A percentile compares a stretch with the other conserved stretches of the same genome.
Evolutionary conservation across 2,797 vertebrate genomes (phyloP).

Genomic region (Gouania willdenowi): DNA sequence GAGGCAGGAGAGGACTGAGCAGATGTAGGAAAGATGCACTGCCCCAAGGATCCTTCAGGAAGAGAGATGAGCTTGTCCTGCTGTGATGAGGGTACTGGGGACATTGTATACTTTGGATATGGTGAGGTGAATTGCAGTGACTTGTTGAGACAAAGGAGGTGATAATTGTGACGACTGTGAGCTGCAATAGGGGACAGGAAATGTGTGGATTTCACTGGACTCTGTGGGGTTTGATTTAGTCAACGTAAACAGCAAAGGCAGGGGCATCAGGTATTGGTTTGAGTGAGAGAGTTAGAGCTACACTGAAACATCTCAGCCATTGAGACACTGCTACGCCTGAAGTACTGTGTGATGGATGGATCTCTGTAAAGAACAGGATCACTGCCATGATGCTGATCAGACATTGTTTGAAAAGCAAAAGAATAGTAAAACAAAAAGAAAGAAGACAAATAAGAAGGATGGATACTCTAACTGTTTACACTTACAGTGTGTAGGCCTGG

Average conservation of each 20-base stretch:
- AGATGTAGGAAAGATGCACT: conserved; percentile 5
- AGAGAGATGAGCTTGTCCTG: conserved; percentile 48
- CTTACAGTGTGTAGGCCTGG: conserved; percentile 55
- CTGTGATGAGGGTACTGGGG: conserved; percentile 37
- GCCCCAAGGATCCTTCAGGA: conserved; percentile 33
- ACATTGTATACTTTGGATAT: conserved; percentile 25
- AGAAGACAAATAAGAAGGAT: background rate
- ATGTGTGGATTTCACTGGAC: conserved; percentile 10
- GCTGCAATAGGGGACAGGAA: conserved; percentile 3
- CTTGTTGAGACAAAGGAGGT: conserved; percentile 36
- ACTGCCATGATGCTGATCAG: conserved; percentile 57
- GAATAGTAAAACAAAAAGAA: conserved; percentile 27
- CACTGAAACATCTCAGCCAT: conserved; percentile 50
- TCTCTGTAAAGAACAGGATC: conserved; percentile 49
- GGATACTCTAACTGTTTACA: conserved; percentile 67
- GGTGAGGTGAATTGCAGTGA: conserved; percentile 34
- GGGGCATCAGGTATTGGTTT: conserved; percentile 10
- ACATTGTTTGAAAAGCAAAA: conserved; percentile 25
- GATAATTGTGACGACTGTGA: conserved; percentile 27
- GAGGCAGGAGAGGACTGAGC: conserved; percentile 8
- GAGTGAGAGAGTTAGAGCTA: conserved; percentile 29
- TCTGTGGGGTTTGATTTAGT: conserved; percentile 12
- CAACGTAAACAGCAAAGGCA: conserved; percentile 26
- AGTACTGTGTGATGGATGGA: conserved; percentile 28
- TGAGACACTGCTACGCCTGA: conserved; percentile 56